Evolutionary conservation across 2,888 invertebrate species (phyloP).

Genomic region (Hypsopygia costalis): DNA sequence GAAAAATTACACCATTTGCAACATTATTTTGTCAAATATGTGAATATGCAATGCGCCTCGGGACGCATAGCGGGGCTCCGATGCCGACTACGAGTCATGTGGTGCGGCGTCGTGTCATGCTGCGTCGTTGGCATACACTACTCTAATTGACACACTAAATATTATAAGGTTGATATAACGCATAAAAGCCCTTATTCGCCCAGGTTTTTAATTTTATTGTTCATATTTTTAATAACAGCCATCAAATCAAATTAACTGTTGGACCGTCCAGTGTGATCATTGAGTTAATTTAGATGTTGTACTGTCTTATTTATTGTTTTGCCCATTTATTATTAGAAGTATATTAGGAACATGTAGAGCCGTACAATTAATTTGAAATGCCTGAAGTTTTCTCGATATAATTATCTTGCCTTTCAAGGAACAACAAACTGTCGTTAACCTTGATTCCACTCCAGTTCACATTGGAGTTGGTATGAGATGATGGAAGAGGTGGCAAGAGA

Average conservation of each 20-base stretch:
- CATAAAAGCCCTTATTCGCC: constrained; percentile 44
- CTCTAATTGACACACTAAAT: constrained; percentile 78
- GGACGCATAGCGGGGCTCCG: constrained; percentile 29
- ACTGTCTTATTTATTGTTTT: too few relatives aligned
- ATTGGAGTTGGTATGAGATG: too few relatives aligned
- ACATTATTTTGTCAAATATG: constrained; percentile 44
- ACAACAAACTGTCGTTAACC: too few relatives aligned
- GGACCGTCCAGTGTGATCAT: too few relatives aligned
- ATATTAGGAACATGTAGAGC: too few relatives aligned
- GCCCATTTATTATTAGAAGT: too few relatives aligned
- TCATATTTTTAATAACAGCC: background rate
- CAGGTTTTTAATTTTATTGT: constrained; percentile 16
- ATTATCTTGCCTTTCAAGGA: too few relatives aligned
- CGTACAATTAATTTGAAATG: too few relatives aligned
- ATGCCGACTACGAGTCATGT: constrained; percentile 42
- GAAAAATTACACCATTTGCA: constrained; percentile 30
- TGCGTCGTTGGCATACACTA: constrained; percentile 67
- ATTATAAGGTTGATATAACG: constrained; percentile 53
- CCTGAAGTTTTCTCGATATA: too few relatives aligned
- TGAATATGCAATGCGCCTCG: constrained; percentile 46
- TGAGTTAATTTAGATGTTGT: too few relatives aligned
- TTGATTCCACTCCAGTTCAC: too few relatives aligned
- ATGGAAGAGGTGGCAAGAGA: too few relatives aligned
- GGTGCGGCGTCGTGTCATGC: constrained; percentile 51
- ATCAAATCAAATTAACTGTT: constrained; percentile 2